phyloP scores from a whole-genome alignment of 2,113 vertebrate species.

The Corythornis vintsioides region DNA sequence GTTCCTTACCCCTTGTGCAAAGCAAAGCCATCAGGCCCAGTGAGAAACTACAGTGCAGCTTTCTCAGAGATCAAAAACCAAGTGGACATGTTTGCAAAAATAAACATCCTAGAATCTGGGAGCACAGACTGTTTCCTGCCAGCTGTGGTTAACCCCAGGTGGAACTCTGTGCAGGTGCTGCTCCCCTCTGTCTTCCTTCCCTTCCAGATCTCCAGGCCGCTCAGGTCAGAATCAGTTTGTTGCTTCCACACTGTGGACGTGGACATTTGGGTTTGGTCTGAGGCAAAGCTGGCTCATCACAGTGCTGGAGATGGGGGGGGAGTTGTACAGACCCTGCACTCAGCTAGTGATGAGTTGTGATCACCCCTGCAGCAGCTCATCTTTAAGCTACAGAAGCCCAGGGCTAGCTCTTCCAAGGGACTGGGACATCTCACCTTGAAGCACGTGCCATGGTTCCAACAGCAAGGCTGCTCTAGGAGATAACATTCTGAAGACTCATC shows the following conservation, averaged over 20 bases:
- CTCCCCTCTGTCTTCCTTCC: neutral
- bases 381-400: neutral
- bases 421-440: neutral
- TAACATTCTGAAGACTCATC: neutral
- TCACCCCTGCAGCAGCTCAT: neutral
- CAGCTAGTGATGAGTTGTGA: neutral
- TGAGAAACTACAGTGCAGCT: neutral
- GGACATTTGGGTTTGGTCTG: neutral
- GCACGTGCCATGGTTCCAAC: neutral
- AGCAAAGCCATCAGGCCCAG: neutral
- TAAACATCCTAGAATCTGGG: neutral
- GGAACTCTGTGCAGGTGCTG: neutral
- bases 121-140: neutral
- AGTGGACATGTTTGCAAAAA: neutral
- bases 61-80: neutral
- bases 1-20: neutral
- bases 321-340: neutral
- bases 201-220: neutral
- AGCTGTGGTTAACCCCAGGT: neutral
- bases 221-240: neutral
- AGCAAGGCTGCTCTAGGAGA: neutral
- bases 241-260: neutral
- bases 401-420: neutral
- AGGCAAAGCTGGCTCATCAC: neutral
- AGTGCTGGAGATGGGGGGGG: rapidly evolving